Base-by-base conservation (phyloP, 2,113 vertebrate genomes). In the Corythoichthys intestinalis region DNA sequence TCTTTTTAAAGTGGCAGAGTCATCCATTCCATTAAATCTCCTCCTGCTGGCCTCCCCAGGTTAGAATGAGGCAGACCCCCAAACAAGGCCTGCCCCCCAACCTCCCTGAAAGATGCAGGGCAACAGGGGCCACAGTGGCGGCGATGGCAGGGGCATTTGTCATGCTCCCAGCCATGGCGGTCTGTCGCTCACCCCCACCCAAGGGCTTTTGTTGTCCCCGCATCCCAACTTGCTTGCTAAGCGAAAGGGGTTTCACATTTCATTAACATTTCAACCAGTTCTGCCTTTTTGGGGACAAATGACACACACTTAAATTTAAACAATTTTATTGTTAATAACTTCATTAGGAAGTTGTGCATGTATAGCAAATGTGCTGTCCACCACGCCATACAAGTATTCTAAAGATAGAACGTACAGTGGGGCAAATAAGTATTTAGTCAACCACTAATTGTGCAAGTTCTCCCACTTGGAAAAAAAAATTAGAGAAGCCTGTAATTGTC, bases 261-360 rank as follows among this genome's bases (percentile, higher is more conserved):
- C 87, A 93, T 94, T 93, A 93, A 89, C 92, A 91, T 93, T 90
- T 89, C 88, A 93, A 90, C 88, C 88, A 83, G 74, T 83, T 84
- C 79, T 71, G 83, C 87, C 69, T 85, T 85, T 86, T 82, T 47
- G 9, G n/a, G 73, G 82, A 75, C 74, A 69, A 83, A 82, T 86
- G 70, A 71, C 74, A 50, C 17, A n/a, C 70, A 50, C 65, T 68
- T 44, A 4, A 41, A 46, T 12, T 6, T 1, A 62, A 41, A 11
- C 39, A 3, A 62, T 61, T 39, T n/a, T 3, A 41, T 38, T 71
- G 75, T 73, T 60, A 46, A 59, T 14, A 67, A 65, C 75, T 50
- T 50, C 2, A 50, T 15, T 15, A 3, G 2, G 5, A 50, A 4
- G 1, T 50, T 14, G 4, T 50, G 48, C 3, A 15, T 15, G 48